These are phyloP conservation scores for Drosophila asahinai DNA, from an alignment of 1,140 invertebrate genomes.

Conservation along the genomic window DNA sequence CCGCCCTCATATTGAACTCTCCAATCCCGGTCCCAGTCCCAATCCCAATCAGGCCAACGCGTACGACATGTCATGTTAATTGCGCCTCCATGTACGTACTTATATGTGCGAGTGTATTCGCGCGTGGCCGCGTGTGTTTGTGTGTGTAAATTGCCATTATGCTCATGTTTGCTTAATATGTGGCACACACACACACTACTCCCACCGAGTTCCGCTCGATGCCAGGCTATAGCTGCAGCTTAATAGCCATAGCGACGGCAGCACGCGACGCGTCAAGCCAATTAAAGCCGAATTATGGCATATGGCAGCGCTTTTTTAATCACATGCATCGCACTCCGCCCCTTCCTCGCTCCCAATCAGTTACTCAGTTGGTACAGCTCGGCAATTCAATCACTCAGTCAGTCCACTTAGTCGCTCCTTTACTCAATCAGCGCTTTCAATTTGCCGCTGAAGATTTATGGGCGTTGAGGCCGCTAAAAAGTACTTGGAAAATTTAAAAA, in stretches of 20 bases:
- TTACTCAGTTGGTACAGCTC: slow-evolving; percentile 6
- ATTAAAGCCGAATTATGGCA: slow-evolving; percentile 80
- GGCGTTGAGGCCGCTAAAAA: slow-evolving; percentile 51
- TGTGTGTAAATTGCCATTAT: slow-evolving; percentile 71
- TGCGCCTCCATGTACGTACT: slow-evolving; percentile 40
- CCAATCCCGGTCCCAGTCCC: slow-evolving; percentile 1
- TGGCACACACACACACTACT: slow-evolving; percentile 66
- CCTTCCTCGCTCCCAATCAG: slow-evolving; percentile 3
- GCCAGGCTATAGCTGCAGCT: slow-evolving; percentile 17
- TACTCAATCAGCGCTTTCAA: slow-evolving; percentile 59
- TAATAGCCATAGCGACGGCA: slow-evolving; percentile 37
- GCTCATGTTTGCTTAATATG: slow-evolving; percentile 81
- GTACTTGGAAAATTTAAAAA: background rate
- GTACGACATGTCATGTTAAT: slow-evolving; percentile 80
- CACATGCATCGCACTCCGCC: slow-evolving; percentile 63
- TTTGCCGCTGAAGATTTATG: slow-evolving; percentile 72
- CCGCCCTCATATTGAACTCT: slow-evolving; percentile 26
- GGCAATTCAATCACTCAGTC: slow-evolving; percentile 34
- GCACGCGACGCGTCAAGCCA: slow-evolving; percentile 77
- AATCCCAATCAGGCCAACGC: slow-evolving; percentile 72
- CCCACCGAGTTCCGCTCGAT: slow-evolving; percentile 43
- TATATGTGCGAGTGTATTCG: slow-evolving; percentile 15
- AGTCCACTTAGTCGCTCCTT: slow-evolving; percentile 4
- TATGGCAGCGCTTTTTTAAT: slow-evolving; percentile 75
- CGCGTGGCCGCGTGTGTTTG: slow-evolving; percentile 3